phyloP scores from a whole-genome alignment of 2,113 vertebrate genomes.

The Gopherus flavomarginatus region DNA sequence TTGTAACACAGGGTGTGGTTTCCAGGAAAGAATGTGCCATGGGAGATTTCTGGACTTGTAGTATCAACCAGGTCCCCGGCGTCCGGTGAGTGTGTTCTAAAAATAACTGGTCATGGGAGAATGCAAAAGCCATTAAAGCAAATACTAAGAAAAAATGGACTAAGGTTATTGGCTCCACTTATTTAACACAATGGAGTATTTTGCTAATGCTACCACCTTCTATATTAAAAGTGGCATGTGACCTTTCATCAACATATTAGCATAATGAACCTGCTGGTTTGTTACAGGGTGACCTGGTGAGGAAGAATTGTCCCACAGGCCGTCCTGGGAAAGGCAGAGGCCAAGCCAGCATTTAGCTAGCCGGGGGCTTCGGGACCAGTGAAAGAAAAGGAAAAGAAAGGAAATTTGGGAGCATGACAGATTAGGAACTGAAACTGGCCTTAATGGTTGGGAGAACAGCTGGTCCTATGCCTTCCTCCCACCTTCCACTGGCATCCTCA shows the following conservation, averaged over 20 bases:
- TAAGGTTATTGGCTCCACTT: background rate
- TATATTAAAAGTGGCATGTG: background rate
- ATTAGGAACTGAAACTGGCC: background rate
- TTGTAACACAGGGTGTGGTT: slow-evolving; percentile 28
- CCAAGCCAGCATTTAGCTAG: background rate
- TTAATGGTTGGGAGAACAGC: background rate
- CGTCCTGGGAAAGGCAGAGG: background rate
- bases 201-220: background rate
- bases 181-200: background rate
- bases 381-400: background rate
- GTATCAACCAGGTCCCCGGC: slow-evolving; percentile 3
- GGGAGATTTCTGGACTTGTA: slow-evolving; percentile 6
- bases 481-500: background rate
- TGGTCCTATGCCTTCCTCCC: rapidly evolving
- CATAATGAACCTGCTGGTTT: background rate
- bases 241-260: background rate
- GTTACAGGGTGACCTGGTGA: background rate
- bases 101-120: background rate
- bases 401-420: background rate
- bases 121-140: slow-evolving; percentile 31
- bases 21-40: background rate
- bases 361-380: background rate
- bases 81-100: slow-evolving; percentile 10
- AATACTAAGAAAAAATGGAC: background rate
- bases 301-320: background rate